A percentile compares a stretch with the other conserved stretches of the same genome.
phyloP scores from a whole-genome alignment of 2,113 vertebrate genomes.

The Neodontobutis hainanensis region DNA sequence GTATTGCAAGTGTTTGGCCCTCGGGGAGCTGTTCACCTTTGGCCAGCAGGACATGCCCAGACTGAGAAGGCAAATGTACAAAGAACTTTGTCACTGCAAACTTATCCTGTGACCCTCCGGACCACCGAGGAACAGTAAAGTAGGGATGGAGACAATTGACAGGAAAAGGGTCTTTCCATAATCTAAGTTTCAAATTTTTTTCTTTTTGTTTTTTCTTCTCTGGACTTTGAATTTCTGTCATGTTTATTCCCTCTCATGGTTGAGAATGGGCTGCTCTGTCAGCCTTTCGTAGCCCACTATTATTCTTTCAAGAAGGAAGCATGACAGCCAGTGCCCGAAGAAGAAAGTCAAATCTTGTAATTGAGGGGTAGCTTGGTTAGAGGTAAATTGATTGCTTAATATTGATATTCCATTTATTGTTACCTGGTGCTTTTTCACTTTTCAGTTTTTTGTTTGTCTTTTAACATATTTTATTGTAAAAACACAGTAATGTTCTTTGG shows the following conservation, averaged over 20 bases:
- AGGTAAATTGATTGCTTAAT: not conserved
- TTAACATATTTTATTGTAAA: not conserved
- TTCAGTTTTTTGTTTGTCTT: not conserved
- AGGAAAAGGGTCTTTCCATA: conserved; percentile 17
- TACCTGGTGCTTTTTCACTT: not conserved
- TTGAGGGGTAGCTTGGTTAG: not conserved
- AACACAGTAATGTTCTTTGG: conserved; percentile 27
- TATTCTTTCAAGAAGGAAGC: not conserved
- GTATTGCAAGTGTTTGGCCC: conserved; percentile 93
- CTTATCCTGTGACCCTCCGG: conserved; percentile 83
- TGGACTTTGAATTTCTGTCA: conserved; percentile 38
- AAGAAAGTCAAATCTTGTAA: no score
- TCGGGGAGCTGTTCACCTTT: conserved; percentile 87
- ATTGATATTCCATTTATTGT: not conserved
- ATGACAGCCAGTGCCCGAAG: not conserved
- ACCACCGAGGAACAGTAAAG: conserved; percentile 30
- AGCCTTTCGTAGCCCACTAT: not conserved
- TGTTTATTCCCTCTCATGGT: conserved; percentile 63
- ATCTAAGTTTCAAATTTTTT: conserved; percentile 29
- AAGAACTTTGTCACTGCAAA: conserved; percentile 95
- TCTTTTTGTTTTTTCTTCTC: conserved; percentile 39
- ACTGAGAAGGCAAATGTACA: conserved; percentile 92
- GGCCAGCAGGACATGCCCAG: conserved; percentile 93
- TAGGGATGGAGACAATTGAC: conserved; percentile 18
- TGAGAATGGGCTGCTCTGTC: conserved; percentile 56